These are phyloP conservation scores for Telmatochromis brachygnathus DNA, from an alignment of 2,113 vertebrate genomes.

Conservation along the genomic window DNA sequence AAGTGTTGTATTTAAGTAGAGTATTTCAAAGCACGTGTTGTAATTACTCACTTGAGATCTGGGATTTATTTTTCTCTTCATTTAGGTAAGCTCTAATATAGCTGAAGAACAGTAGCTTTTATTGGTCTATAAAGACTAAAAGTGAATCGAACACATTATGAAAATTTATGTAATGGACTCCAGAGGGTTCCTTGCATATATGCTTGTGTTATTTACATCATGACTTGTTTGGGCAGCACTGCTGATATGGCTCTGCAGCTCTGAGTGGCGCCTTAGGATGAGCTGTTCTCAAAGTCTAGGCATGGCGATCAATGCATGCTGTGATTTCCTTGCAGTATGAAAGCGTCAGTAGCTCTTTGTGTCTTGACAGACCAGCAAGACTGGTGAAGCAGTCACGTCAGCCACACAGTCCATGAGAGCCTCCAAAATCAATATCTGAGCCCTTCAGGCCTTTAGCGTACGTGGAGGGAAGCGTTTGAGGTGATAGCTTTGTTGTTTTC, in stretches of 20 bases:
- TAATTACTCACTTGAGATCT: not conserved
- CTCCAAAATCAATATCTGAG: constrained; percentile 37
- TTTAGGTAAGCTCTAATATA: not conserved
- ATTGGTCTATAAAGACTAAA: not conserved
- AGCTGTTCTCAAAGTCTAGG: constrained; percentile 35
- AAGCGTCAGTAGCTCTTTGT: constrained; percentile 11
- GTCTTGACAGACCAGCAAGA: not conserved
- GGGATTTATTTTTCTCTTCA: not conserved
- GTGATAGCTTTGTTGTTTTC: not conserved
- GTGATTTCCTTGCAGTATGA: constrained; percentile 9
- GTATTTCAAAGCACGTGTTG: not conserved
- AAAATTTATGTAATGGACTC: not conserved
- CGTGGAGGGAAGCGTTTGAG: not conserved
- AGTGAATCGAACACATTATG: not conserved
- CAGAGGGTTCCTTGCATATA: not conserved
- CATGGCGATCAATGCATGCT: constrained; percentile 24
- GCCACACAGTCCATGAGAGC: not conserved
- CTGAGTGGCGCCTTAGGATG: constrained; percentile 13
- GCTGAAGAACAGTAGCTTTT: not conserved
- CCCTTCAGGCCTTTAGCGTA: not conserved
- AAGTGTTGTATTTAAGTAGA: not conserved
- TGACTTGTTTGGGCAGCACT: not conserved
- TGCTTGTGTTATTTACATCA: constrained; percentile 15
- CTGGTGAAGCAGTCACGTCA: not conserved
- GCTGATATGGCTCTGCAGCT: constrained; percentile 6